These are phyloP conservation scores for Homalodisca vitripennis DNA, from an alignment of 1,140 invertebrate genomes.

Conservation along the genomic window DNA sequence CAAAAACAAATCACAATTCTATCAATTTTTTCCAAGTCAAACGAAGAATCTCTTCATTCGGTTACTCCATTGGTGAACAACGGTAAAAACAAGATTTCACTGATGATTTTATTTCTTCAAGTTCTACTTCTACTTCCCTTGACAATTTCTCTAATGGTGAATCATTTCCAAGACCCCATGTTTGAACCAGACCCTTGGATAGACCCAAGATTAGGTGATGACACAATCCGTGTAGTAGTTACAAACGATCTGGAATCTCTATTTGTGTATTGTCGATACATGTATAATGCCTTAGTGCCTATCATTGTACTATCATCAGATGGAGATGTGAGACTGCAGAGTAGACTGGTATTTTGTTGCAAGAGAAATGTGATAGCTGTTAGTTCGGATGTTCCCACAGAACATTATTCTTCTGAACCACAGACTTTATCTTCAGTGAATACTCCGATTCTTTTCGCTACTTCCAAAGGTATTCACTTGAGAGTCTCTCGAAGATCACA, in stretches of 20 bases:
- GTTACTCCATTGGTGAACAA: neutral
- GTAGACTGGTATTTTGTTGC: neutral
- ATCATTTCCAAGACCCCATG: neutral
- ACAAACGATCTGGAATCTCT: neutral
- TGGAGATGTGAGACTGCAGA: neutral
- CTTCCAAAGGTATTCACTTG: neutral
- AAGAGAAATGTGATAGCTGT: neutral
- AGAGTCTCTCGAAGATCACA: neutral
- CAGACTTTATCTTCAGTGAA: neutral
- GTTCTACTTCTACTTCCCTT: neutral
- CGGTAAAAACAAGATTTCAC: neutral
- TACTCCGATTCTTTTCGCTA: neutral
- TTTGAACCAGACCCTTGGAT: slow-evolving; percentile 6
- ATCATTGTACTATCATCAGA: neutral
- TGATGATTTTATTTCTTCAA: neutral
- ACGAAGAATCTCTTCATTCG: neutral
- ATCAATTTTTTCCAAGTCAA: neutral
- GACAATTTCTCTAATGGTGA: neutral
- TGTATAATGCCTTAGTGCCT: slow-evolving; percentile 2
- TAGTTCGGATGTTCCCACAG: neutral
- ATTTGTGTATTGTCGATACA: neutral
- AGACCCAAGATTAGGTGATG: neutral
- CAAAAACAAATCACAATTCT: neutral
- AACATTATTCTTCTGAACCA: neutral
- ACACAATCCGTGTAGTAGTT: neutral